Evolutionary conservation across 2,888 invertebrate genomes (phyloP), one percentile per base, ranked within the genome.

Genomic region (Drosophila merina): DNA sequence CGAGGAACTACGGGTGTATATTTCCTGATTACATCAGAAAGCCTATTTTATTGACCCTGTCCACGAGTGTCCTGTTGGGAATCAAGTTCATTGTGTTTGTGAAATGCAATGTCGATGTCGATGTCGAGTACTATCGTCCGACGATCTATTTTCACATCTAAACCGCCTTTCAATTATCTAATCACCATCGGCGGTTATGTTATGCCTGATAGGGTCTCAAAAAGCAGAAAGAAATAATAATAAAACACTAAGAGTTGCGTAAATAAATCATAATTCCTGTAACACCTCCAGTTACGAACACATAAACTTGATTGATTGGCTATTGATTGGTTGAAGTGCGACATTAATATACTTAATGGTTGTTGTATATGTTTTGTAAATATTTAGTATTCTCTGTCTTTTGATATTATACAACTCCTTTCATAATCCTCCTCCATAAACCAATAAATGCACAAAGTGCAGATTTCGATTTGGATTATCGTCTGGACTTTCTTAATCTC

Each of bases 401-500:
- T 20, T 20, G 20, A 2, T 20, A 20, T 20, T 20, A 20, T 20
- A 20, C 20, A 20, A 20, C 20, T 20, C 20, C 20, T 20, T 20
- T 20, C 20, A 20, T 4, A 28, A 28, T 28, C 28, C 28, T 6
- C 28, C 28, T 28, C 2, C 28, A 28, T 20, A 20, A 31, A 31
- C 8, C 9, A 7, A 31, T 8, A 10, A 33, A 10, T 33, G 33
- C 33, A 33, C 33, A 12, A 40, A 40, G 12, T 42, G 3, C 14
- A 28, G 28, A 14, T 4, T 9, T 42, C 20, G n/a, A 36, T 36
- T 36, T 4, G 36, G 8, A 48, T 62, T 62, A 62, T 62, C 60
- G 62, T 62, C 60, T 62, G 60, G 60, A 40, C 14, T n/a, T 9
- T 12, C 2, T 26, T 62, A 62, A 62, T 62, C 48, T 62, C 10